Evolutionary conservation across 2,888 invertebrate species (phyloP).

Genomic region (Chrysomela aeneicollis): DNA sequence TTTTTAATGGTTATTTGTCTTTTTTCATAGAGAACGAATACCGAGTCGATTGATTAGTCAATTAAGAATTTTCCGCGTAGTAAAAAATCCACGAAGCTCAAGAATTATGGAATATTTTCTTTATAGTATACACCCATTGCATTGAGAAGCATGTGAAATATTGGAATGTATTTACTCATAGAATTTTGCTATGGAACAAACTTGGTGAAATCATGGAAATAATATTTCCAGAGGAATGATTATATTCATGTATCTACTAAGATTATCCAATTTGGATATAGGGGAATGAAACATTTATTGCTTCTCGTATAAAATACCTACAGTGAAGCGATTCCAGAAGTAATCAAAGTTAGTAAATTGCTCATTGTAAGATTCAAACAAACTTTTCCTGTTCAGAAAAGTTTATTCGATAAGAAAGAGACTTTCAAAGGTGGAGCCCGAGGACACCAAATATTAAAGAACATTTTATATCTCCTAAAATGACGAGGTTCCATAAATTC

Average conservation of each 20-base stretch:
- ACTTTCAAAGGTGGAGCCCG: conserved; percentile 46
- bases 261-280: not conserved
- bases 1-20: too few species aligned
- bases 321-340: conserved; percentile 48
- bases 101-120: too few species aligned
- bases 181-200: too few species aligned
- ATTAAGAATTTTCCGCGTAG: too few species aligned
- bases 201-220: too few species aligned
- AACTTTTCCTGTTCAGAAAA: conserved; percentile 52
- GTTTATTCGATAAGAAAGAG: conserved; percentile 53
- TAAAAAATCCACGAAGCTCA: too few species aligned
- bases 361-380: conserved; percentile 55
- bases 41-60: too few species aligned
- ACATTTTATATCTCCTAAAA: conserved; percentile 48
- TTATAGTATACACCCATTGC: too few species aligned
- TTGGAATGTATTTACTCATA: too few species aligned
- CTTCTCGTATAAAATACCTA: conserved; percentile 38
- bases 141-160: too few species aligned
- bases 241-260: too few species aligned
- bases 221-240: not conserved
- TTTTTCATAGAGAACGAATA: too few species aligned
- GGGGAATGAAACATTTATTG: conserved; percentile 39
- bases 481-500: conserved; percentile 43
- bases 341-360: conserved; percentile 59
- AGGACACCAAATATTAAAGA: conserved; percentile 47